Conservation (phyloP, 2,888 invertebrate species). For the Tenthredo livida region DNA sequence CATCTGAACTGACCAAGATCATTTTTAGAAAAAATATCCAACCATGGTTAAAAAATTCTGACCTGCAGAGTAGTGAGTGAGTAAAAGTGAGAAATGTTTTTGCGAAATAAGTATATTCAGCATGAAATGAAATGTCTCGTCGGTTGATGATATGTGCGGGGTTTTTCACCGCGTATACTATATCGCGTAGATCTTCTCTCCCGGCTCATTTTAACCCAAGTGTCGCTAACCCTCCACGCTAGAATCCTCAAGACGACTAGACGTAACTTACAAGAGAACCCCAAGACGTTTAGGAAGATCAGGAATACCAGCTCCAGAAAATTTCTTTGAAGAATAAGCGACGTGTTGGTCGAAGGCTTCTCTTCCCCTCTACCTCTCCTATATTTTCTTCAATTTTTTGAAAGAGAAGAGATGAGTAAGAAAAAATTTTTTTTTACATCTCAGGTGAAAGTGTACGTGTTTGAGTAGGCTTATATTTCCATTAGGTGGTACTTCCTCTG, state of each 20-base stretch:
- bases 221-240: background rate
- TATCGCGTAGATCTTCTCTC: background rate
- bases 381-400: background rate
- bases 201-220: background rate
- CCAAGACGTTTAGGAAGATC: conserved; percentile 19
- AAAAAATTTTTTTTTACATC: background rate
- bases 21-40: background rate
- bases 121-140: background rate
- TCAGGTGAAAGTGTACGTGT: conserved; percentile 19
- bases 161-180: background rate
- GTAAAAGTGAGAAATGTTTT: background rate
- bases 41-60: background rate
- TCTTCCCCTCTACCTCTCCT: background rate
- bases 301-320: background rate
- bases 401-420: background rate
- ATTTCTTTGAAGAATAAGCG: background rate
- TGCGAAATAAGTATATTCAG: conserved; percentile 20
- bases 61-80: background rate
- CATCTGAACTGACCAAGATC: background rate
- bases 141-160: background rate
- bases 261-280: conserved; percentile 9
- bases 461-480: conserved; percentile 47
- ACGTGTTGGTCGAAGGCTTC: background rate
- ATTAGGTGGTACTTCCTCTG: conserved; percentile 41
- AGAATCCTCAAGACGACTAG: conserved; percentile 20